A percentile compares a stretch with the other conserved stretches of the same genome.
Conservation (phyloP, 2,888 invertebrate species). For the Caenorhabditis sp. region DNA sequence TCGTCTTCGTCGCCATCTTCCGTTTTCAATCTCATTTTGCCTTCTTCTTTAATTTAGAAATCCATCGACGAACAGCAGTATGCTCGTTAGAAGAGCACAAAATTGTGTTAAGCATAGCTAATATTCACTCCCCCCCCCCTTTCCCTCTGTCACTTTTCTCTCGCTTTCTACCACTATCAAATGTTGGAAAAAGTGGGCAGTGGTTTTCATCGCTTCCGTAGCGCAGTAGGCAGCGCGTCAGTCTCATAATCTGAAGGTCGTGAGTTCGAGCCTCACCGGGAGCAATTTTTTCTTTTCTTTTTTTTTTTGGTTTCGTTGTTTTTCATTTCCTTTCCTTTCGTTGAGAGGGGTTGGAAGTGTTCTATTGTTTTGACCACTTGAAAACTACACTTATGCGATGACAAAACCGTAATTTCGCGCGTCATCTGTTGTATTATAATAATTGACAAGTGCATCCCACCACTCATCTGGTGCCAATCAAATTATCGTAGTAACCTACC, state of each 20-base stretch:
- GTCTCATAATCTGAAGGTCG: slow-evolving; percentile 92
- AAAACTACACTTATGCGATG: neutral
- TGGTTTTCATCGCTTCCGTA: slow-evolving; percentile 48
- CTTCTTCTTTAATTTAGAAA: neutral
- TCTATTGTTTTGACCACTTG: neutral
- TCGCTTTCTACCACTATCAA: neutral
- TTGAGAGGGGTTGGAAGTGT: neutral
- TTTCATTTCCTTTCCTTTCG: too few relatives aligned
- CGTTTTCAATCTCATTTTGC: neutral
- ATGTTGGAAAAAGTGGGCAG: neutral
- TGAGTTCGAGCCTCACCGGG: slow-evolving; percentile 87
- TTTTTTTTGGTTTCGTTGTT: neutral
- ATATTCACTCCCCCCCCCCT: neutral
- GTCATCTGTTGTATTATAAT: slow-evolving; percentile 1
- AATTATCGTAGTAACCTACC: neutral
- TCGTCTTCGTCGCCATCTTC: neutral
- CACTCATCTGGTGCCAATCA: neutral
- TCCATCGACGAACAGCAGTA: neutral
- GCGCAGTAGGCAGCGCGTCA: slow-evolving; percentile 87
- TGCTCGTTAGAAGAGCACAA: neutral
- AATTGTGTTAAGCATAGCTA: neutral
- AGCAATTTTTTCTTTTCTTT: slow-evolving; percentile 52
- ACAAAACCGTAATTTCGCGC: neutral
- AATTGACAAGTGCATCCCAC: neutral
- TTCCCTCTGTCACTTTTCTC: neutral